A percentile compares a stretch with the other conserved stretches of the same genome.
These are phyloP conservation scores for Pseudorectes ferrugineus DNA, from an alignment of 2,113 vertebrate genomes.

Conservation along the genomic window DNA sequence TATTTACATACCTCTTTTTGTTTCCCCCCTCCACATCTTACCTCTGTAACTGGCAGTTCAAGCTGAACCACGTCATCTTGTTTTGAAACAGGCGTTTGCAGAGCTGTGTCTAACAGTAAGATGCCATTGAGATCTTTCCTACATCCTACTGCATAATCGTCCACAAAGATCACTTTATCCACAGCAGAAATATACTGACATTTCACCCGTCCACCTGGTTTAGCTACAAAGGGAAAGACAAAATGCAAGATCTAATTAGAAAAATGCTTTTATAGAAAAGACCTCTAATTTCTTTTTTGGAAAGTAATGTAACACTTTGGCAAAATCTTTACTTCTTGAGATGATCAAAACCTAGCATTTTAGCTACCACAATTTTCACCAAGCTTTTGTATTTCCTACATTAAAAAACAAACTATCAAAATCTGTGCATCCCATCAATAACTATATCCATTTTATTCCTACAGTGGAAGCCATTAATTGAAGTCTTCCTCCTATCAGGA, in stretches of 20 bases:
- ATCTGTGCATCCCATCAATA: not conserved
- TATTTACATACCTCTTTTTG: not conserved
- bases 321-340: not conserved
- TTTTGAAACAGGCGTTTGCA: slow-evolving; percentile 94
- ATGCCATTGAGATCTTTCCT: slow-evolving; percentile 98
- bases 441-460: not conserved
- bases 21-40: slow-evolving; percentile 50
- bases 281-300: not conserved
- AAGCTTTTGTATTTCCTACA: not conserved
- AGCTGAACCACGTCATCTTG: slow-evolving; percentile 97
- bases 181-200: slow-evolving; percentile 98
- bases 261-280: not conserved
- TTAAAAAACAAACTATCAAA: not conserved
- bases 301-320: not conserved
- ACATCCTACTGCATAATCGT: slow-evolving; percentile 97
- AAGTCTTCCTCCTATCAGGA: not conserved
- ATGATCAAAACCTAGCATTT: not conserved
- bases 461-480: not conserved
- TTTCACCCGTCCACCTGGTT: slow-evolving; percentile 92
- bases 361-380: not conserved
- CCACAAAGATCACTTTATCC: slow-evolving; percentile 99
- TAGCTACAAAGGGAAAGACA: slow-evolving; percentile 76
- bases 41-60: slow-evolving; percentile 97
- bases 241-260: not conserved
- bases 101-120: slow-evolving; percentile 94